These are phyloP conservation scores for Rotaria socialis DNA, from an alignment of 2,888 invertebrate genomes.

Conservation along the genomic window DNA sequence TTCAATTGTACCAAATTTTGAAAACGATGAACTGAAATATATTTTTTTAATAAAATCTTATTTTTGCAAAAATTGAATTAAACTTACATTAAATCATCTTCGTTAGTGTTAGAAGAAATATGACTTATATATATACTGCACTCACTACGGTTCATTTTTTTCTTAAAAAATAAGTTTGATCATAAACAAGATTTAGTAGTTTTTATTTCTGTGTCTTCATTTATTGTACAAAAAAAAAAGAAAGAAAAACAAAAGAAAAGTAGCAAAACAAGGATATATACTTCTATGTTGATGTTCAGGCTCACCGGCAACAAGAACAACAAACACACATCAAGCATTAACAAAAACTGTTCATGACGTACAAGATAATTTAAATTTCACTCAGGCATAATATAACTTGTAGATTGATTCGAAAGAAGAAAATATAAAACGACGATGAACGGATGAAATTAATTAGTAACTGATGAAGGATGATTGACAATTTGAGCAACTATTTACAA, in stretches of 20 bases:
- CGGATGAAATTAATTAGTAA: not conserved
- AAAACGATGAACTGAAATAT: not conserved
- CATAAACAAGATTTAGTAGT: not conserved
- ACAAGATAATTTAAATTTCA: not conserved
- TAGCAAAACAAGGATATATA: not conserved
- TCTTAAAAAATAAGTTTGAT: not conserved
- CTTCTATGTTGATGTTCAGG: not conserved
- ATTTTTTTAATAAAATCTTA: not conserved
- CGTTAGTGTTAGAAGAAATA: not conserved
- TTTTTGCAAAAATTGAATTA: not conserved
- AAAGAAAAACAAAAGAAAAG: not conserved
- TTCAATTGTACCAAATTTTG: not conserved
- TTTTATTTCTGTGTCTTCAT: not conserved
- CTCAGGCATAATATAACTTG: not conserved
- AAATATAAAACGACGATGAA: not conserved
- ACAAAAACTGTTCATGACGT: not conserved
- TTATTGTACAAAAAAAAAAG: not conserved
- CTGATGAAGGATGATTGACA: not conserved
- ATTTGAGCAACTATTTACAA: not conserved
- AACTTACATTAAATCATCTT: not conserved
- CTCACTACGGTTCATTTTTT: not conserved
- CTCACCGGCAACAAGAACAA: conserved; percentile 17
- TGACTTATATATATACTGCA: not conserved
- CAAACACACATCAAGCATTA: not conserved
- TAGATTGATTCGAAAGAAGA: not conserved